Base-by-base conservation (phyloP, 2,113 vertebrate species). In the Herpetotheres cachinnans region DNA sequence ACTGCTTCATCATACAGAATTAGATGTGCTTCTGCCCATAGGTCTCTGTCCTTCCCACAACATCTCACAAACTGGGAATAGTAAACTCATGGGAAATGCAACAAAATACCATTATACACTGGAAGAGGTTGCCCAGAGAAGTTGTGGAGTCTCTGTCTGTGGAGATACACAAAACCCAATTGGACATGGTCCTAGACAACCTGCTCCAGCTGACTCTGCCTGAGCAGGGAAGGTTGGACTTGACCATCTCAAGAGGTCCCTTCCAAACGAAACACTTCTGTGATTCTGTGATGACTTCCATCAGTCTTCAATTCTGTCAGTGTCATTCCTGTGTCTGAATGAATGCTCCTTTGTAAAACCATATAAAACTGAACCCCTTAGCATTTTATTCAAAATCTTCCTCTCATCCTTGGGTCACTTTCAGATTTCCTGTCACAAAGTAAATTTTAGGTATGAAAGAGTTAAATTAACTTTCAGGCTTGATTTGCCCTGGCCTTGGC, bases 381-480 rank as follows among this genome's bases (percentile, higher is more conserved):
- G 87, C 25, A 40, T 52, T 86, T 76, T 16, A 72, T 84, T 78
- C 54, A 44, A 47, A 72, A n/a, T 32, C n/a, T 72, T 63, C 47
- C 46, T n/a, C 56, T 82, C 16, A 11, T 65, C 3, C 3, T 44
- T 4, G 7, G 34, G 30, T 61, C 11, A 3, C 65, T 89, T 74
- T 30, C 69, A 84, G 72, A 56, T 79, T 89, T 71, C 27, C 69
- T 89, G 65, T 70, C 62, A 82, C 30, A 38, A 3, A 87, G 58
- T 25, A 67, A n/a, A n/a, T 32, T 80, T 74, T 10, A 80, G 86
- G 24, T 86, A 20, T 47, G 82, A 94, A 97, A 34, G 91, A 93
- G 94, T 97, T 97, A 97, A 97, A 38, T 12, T 18, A 73, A 73
- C 58, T 73, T 70, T 40, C 27, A 65, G 62, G 54, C 62, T 82